Evolutionary conservation across 2,888 invertebrate species (phyloP).

Genomic region (Osedax frankpressi): DNA sequence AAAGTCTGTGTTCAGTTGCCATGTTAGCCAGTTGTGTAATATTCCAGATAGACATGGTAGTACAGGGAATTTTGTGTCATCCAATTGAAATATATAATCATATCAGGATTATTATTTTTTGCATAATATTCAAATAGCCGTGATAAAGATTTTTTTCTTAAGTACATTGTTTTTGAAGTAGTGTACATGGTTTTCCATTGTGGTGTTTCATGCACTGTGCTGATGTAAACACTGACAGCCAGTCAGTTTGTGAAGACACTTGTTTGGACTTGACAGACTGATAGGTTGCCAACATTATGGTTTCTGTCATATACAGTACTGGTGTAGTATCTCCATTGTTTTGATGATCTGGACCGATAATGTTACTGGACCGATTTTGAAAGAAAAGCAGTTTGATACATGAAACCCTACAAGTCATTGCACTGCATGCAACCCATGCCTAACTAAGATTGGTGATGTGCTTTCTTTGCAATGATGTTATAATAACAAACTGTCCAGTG

Average conservation of each 20-base stretch:
- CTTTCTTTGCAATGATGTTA: background rate
- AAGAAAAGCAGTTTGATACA: background rate
- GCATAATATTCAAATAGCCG: background rate
- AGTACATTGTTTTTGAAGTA: background rate
- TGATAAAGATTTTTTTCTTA: background rate
- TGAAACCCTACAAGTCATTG: background rate
- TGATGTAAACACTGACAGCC: too few species aligned
- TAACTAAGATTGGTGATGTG: background rate
- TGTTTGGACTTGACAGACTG: background rate
- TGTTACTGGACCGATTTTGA: background rate
- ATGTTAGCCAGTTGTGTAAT: background rate
- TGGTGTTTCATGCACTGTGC: background rate
- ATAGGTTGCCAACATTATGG: background rate
- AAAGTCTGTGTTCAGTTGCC: background rate
- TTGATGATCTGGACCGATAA: background rate
- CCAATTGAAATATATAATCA: background rate
- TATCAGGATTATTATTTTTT: background rate
- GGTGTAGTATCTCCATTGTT: too few species aligned
- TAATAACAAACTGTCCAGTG: background rate
- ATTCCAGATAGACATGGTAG: background rate
- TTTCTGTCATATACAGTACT: background rate
- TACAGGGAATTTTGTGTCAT: background rate
- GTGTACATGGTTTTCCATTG: background rate
- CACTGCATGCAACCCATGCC: background rate
- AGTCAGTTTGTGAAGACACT: too few species aligned